These are phyloP conservation scores for Nephrocerus scutellatus DNA, from an alignment of 2,888 invertebrate species.

Conservation along the genomic window DNA sequence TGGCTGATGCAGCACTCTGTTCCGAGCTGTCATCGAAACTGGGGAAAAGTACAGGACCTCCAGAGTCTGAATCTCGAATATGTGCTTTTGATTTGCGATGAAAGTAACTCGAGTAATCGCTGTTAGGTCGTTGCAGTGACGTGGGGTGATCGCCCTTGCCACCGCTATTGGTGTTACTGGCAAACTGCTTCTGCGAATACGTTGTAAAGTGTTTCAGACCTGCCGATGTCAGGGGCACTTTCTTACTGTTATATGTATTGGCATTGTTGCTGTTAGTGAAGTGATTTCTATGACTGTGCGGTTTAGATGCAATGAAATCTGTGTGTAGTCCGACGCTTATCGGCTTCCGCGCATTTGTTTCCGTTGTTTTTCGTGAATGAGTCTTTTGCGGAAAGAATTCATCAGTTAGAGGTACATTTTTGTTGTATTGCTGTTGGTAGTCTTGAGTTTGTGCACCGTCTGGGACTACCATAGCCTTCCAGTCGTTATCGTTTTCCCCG, in stretches of 20 bases:
- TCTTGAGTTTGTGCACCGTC: conserved; percentile 23
- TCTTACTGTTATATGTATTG: conserved; percentile 38
- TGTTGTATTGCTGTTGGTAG: conserved; percentile 27
- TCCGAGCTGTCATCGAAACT: conserved; percentile 22
- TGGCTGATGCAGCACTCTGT: conserved; percentile 39
- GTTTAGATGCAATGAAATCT: conserved; percentile 32
- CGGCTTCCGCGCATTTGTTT: conserved; percentile 14
- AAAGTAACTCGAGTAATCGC: conserved; percentile 39
- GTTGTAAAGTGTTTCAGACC: conserved; percentile 49
- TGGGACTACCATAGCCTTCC: conserved; percentile 37
- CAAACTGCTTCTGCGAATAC: conserved; percentile 21
- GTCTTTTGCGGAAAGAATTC: conserved; percentile 27
- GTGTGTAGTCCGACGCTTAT: conserved; percentile 25
- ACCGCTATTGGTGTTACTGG: conserved; percentile 19
- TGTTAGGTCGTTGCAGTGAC: conserved; percentile 23
- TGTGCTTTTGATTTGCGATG: conserved; percentile 37
- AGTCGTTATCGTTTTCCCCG: conserved; percentile 35
- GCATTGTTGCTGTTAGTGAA: conserved; percentile 32
- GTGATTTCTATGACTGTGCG: conserved; percentile 14
- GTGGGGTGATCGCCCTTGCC: conserved; percentile 21
- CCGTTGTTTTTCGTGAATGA: conserved; percentile 28
- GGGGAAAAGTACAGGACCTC: conserved; percentile 29
- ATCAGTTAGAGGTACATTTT: conserved; percentile 4
- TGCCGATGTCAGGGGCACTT: conserved; percentile 45
- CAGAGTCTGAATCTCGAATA: conserved; percentile 17